Evolutionary conservation across 2,888 invertebrate genomes (phyloP), one percentile per base, ranked within the genome.

Genomic region (Agriopis marginaria): DNA sequence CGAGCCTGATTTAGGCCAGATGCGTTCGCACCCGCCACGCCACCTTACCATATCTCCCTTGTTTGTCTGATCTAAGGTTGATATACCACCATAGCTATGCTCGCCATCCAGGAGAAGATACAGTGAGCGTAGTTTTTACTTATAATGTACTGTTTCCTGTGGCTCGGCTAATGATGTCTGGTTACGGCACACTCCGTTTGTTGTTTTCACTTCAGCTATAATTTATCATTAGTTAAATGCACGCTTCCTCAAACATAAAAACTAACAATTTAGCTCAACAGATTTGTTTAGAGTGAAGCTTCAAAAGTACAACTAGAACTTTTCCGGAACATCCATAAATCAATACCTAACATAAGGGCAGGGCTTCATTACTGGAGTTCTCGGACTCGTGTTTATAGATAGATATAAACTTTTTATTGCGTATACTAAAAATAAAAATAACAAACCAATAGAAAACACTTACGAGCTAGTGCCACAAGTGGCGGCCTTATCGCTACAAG

Each of bases 141-240:
- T 77, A 76, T 86, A 83, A 85, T 82, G 76, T 80, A 82, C 77
- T 75, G 80, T 83, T 87, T 87, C 86, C 84, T 85, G 83, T 76
- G 73, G 75, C 73, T 69, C 71, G 61, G 75, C 79, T 86, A 86
- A 86, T 84, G 85, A 84, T 76, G 77, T 75, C 79, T 81, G 77
- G 78, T 81, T 80, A 77, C 74, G 71, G 71, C 70, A 66, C 72
- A 77, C 75, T 71, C 67, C 44, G 75, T 70, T 76, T 77, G 77
- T 82, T 83, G 81, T 84, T 83, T 83, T 82, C 81, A 79, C 82
- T 79, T 63, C 65, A 70, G 58, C 75, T 74, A 81, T 79, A 78
- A 80, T 83, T 81, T 77, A 82, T 82, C 78, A 82, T 78, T 74
- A 67, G 68, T 71, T 73, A 66, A 75, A 72, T 71, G 66, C 72